Evolutionary conservation across 2,113 vertebrate genomes (phyloP).

Genomic region (Lontra canadensis): DNA sequence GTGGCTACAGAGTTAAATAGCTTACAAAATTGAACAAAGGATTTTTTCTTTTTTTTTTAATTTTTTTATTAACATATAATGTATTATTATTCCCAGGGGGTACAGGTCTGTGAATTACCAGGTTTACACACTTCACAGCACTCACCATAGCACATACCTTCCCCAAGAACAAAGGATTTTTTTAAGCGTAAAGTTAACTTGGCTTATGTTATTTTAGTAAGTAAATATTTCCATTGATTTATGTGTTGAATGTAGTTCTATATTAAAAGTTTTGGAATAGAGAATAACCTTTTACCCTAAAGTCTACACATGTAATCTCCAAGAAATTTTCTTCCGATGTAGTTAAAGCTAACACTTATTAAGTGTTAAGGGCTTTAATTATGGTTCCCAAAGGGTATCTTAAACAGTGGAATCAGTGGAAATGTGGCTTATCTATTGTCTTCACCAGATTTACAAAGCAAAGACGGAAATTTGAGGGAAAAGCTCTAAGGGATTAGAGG

Average conservation of each 20-base stretch:
- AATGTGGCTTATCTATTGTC: not conserved
- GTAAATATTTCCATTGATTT: not conserved
- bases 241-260: not conserved
- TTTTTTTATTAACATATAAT: no score
- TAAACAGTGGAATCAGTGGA: not conserved
- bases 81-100: no score
- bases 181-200: not conserved
- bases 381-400: not conserved
- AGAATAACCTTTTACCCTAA: not conserved
- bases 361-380: constrained; percentile 10
- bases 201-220: constrained; percentile 12
- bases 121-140: no score
- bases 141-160: no score
- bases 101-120: no score
- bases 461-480: not conserved
- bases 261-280: not conserved
- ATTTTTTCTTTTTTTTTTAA: not conserved
- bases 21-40: not conserved
- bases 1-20: not conserved
- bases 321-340: not conserved
- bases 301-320: not conserved
- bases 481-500: not conserved
- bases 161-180: not conserved
- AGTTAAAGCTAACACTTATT: constrained; percentile 48
- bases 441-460: not conserved